Evolutionary conservation across 2,113 vertebrate genomes (phyloP).

Genomic region (Pygoscelis adeliae): DNA sequence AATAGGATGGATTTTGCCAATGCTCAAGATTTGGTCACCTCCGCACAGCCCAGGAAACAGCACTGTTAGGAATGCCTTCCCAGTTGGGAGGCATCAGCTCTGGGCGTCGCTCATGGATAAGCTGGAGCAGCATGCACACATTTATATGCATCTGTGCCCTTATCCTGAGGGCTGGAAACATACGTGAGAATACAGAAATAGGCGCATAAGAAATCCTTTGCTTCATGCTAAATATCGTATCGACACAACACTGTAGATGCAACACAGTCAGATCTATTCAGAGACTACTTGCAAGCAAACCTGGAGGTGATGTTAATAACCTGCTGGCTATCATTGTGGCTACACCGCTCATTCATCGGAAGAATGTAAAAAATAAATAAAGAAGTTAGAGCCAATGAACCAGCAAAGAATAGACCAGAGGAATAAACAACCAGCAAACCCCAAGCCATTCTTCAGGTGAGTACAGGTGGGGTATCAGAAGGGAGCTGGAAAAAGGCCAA

Average conservation of each 20-base stretch:
- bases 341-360: accelerated
- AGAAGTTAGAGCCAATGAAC: not conserved
- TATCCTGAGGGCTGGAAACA: not conserved
- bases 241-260: not conserved
- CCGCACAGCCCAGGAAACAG: not conserved
- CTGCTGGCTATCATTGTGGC: not conserved
- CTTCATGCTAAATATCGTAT: not conserved
- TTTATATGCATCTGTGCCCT: not conserved
- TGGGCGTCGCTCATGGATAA: not conserved
- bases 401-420: not conserved
- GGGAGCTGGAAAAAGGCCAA: not conserved
- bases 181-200: not conserved
- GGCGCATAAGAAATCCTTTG: accelerated
- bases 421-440: not conserved
- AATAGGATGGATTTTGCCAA: not conserved
- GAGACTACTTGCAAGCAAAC: not conserved
- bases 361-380: not conserved
- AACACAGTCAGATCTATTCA: not conserved
- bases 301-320: not conserved
- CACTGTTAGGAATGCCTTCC: not conserved
- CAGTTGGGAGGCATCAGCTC: not conserved
- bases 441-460: not conserved
- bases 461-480: not conserved
- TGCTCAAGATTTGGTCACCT: not conserved
- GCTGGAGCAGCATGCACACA: not conserved